Evolutionary conservation across 2,113 vertebrate genomes (phyloP), one percentile per base, ranked within the genome.

Genomic region (Seriola dumerili): DNA sequence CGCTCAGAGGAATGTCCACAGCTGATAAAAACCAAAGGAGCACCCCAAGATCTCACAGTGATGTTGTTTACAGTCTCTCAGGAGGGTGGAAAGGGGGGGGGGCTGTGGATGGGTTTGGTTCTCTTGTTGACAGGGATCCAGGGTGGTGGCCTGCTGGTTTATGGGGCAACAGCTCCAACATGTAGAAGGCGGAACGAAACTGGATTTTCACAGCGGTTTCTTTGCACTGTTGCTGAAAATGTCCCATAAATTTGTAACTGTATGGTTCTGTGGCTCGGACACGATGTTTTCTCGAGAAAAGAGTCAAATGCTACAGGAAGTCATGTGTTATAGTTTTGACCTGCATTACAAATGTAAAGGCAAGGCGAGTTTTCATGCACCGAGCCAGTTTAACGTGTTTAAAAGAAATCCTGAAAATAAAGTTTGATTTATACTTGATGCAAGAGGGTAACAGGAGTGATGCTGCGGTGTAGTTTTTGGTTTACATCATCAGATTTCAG

Each of bases 1-100:
- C 78, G 54, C 86, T 89, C 91, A 88, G 50, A 92, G 91, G 94
- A 93, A 94, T 94, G 93, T 91, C 89, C 91, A 93, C 92, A 91
- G 93, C 93, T 93, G 90, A 93, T 95, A 94, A 94, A 94, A 91
- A 58, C 58, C 48, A 42, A 10, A 40, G 55, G 38, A 76, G 5
- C 42, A 34, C 71, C 65, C 13, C 46, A 19, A 84, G 61, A 59
- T 57, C 54, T 40, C 94, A 91, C 88, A 74, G 83, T 61, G 55
- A 78, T 23, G 57, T 23, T 76, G 73, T 82, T 85, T 71, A 74
- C 73, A 46, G 54, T 36, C 36, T 16, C 80, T 65, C 8, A 40
- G 76, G 50, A 58, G 71, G 19, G 21, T 40, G 7, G 14, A 3
- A 19, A 10, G 13, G 12, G 50, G 36, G 5, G 8, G 1, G 11